A percentile compares a stretch with the other conserved stretches of the same genome.
Conservation (phyloP, 2,113 vertebrate species). For the Climacteris rufus region DNA sequence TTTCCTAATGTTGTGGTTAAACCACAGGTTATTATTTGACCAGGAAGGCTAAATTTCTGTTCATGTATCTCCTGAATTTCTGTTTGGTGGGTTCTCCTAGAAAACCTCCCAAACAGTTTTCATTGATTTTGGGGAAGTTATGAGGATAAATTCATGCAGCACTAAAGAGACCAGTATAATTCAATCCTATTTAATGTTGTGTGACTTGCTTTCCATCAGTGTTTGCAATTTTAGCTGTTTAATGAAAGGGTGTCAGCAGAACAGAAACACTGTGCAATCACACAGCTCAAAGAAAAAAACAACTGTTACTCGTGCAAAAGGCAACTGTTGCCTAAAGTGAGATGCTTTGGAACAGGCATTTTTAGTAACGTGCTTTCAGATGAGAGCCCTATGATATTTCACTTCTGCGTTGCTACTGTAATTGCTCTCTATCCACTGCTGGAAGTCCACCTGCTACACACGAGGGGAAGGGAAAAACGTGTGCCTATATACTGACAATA, state of each 20-base stretch:
- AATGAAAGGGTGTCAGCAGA: neutral
- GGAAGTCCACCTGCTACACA: neutral
- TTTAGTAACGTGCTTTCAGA: neutral
- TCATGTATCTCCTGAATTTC: neutral
- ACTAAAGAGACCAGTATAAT: neutral
- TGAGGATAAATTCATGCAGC: neutral
- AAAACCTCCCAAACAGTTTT: neutral
- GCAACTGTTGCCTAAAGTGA: neutral
- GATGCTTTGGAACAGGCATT: neutral
- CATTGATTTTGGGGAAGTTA: neutral
- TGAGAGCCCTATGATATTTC: neutral
- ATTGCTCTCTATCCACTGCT: neutral
- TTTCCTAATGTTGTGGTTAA: neutral
- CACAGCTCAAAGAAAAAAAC: neutral
- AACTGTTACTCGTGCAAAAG: neutral
- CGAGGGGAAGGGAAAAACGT: neutral
- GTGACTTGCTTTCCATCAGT: neutral
- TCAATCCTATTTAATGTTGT: neutral
- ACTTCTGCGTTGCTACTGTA: neutral
- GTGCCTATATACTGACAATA: neutral
- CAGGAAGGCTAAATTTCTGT: neutral
- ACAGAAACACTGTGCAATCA: neutral
- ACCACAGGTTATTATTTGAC: neutral
- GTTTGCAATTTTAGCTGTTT: neutral
- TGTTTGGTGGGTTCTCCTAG: neutral